A percentile compares a stretch with the other conserved stretches of the same genome.
Evolutionary conservation across 2,888 invertebrate genomes (phyloP).

Genomic region (Orthonevra nobilis): DNA sequence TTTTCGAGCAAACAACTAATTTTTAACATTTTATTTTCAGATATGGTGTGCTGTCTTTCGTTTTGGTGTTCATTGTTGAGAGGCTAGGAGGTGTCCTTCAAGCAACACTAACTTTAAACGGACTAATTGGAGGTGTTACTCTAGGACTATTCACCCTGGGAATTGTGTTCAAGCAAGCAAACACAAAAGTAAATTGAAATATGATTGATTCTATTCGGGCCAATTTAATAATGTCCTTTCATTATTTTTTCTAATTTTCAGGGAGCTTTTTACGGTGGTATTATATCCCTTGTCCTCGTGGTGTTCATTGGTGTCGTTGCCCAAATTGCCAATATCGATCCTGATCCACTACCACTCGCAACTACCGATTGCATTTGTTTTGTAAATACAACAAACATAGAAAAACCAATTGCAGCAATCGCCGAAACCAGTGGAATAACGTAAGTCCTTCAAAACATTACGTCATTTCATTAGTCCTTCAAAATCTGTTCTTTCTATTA

Average conservation of each 20-base stretch:
- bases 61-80: slow-evolving; percentile 91
- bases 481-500: slow-evolving; percentile 62
- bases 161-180: slow-evolving; percentile 93
- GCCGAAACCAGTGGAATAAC: slow-evolving; percentile 35
- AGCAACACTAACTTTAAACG: slow-evolving; percentile 92
- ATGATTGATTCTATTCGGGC: too few relatives aligned
- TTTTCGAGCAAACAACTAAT: too few relatives aligned
- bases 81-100: slow-evolving; percentile 93
- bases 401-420: not conserved
- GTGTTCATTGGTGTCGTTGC: slow-evolving; percentile 79
- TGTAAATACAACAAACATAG: slow-evolving; percentile 73
- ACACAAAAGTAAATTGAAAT: slow-evolving; percentile 84
- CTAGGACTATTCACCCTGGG: slow-evolving; percentile 93
- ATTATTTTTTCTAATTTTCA: slow-evolving; percentile 21
- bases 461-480: too few relatives aligned
- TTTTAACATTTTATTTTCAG: slow-evolving; percentile 70
- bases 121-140: slow-evolving; percentile 93
- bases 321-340: slow-evolving; percentile 75
- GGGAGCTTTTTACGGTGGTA: slow-evolving; percentile 79
- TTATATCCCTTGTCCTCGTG: slow-evolving; percentile 77
- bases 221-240: too few relatives aligned
- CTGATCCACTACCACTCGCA: slow-evolving; percentile 74
- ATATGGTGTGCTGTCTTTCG: slow-evolving; percentile 89
- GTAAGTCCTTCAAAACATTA: too few relatives aligned
- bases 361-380: slow-evolving; percentile 76